Evolutionary conservation across 2,797 vertebrate genomes (phyloP), one percentile per base, ranked within the genome.

Genomic region (Lates japonicus): DNA sequence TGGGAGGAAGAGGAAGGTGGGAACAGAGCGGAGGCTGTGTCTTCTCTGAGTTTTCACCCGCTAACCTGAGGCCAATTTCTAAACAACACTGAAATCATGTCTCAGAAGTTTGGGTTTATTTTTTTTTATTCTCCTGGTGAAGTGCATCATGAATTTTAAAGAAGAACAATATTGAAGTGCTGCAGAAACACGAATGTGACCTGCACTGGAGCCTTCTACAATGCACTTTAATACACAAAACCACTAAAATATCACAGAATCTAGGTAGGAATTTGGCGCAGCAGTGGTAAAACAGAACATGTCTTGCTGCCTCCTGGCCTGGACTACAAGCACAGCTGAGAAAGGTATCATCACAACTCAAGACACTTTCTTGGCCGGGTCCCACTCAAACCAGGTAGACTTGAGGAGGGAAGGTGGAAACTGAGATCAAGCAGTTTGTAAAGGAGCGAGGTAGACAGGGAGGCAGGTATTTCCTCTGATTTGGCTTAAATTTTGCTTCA

Each of bases 301-400:
- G 17, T 46, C 17, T 79, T 61, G 62, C 62, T 35, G 14, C 25
- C 41, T 35, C 14, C n/a, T 13, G 13, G 7, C 52, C 37, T 13
- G 17, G 4, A 54, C 49, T 69, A 39, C 14, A 19, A 63, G 35
- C 66, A 52, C n/a, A 70, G 68, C 46, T 55, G 19, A 48, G n/a
- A 73, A n/a, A 68, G 16, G 42, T 49, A 58, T 68, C 29, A n/a
- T 35, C 48, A 65, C 44, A 46, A n/a, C 37, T 64, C 25, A 22
- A 51, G 62, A 87, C 67, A 93, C 96, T 97, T 93, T 97, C 93
- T 98, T 98, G 83, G 94, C 94, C 65, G 94, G 93, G 31, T 94
- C 91, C 97, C 96, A 88, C 96, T n/a, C 96, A 88, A 98, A 97
- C 91, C 97, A n/a, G n/a, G 96, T 93, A 97, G 95, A 95, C 97